A percentile compares a stretch with the other conserved stretches of the same genome.
Conservation (phyloP, 2,113 vertebrate genomes). For the Amazona guildingii region DNA sequence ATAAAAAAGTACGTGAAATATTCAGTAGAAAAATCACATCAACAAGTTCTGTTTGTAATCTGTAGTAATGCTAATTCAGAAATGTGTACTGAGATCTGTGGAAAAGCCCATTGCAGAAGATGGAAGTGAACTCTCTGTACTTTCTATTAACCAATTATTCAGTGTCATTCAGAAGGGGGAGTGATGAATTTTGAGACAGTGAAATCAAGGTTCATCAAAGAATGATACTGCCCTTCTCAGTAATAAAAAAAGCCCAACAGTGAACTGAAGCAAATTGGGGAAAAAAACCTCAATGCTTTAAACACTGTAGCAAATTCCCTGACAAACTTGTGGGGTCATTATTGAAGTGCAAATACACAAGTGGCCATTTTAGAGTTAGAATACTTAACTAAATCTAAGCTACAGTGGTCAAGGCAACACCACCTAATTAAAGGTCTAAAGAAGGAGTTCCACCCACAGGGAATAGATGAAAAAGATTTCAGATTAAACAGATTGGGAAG, state of each 20-base stretch:
- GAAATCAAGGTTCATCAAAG: background rate
- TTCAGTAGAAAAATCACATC: background rate
- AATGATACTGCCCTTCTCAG: background rate
- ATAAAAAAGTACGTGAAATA: conserved; percentile 13
- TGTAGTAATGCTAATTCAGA: conserved; percentile 15
- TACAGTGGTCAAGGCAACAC: conserved; percentile 53
- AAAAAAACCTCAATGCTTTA: background rate
- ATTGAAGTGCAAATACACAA: conserved; percentile 20
- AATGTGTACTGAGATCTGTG: background rate
- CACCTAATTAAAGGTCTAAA: conserved; percentile 60
- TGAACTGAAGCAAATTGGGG: background rate
- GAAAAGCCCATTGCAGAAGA: background rate
- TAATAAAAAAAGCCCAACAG: background rate
- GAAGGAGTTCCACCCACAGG: conserved; percentile 15
- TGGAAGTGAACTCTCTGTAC: background rate
- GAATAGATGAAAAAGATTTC: conserved; percentile 40
- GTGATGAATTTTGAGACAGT: background rate
- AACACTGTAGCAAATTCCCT: conserved; percentile 5
- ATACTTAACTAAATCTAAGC: conserved; percentile 53
- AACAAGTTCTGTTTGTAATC: background rate
- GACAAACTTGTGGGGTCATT: conserved; percentile 19
- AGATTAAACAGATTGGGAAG: background rate
- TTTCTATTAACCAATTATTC: background rate
- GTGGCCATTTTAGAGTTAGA: conserved; percentile 43
- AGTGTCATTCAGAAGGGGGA: background rate